Percentiles rank a stretch among this genome's conserved stretches.
Evolutionary conservation across 2,797 vertebrate species (phyloP).

Genomic region (Uromys caudimaculatus): DNA sequence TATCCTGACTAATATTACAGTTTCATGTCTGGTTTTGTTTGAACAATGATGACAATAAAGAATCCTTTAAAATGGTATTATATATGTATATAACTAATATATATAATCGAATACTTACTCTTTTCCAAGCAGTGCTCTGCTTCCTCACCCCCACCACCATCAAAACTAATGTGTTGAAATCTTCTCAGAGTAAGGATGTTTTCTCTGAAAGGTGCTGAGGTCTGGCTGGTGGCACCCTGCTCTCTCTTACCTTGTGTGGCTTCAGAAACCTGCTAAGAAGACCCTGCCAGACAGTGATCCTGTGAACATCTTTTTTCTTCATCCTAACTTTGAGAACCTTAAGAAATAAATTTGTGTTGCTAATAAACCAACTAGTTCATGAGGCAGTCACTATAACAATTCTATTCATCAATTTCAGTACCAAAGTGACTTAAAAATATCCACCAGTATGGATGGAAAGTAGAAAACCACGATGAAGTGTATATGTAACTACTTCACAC

Average conservation of each 20-base stretch:
- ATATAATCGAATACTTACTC: background rate
- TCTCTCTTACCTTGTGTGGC: background rate
- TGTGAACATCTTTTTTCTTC: background rate
- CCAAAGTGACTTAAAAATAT: slow-evolving; percentile 26
- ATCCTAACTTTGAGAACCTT: background rate
- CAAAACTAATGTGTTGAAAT: background rate
- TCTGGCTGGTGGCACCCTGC: background rate
- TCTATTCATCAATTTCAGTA: background rate
- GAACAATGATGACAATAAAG: background rate
- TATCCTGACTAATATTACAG: background rate
- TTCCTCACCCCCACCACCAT: rapidly evolving
- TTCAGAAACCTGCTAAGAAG: background rate
- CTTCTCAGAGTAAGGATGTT: background rate
- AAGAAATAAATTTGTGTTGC: background rate
- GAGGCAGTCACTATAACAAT: background rate
- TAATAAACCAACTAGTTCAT: background rate
- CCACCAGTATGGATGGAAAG: background rate
- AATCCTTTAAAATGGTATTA: background rate
- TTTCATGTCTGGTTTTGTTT: background rate
- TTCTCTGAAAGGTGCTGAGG: background rate
- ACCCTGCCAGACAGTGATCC: background rate
- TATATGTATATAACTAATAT: background rate
- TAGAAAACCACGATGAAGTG: background rate
- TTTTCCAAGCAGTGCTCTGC: background rate
- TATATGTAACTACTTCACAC: background rate